Evolutionary conservation across 2,888 invertebrate species (phyloP).

Genomic region (Pecten maximus): DNA sequence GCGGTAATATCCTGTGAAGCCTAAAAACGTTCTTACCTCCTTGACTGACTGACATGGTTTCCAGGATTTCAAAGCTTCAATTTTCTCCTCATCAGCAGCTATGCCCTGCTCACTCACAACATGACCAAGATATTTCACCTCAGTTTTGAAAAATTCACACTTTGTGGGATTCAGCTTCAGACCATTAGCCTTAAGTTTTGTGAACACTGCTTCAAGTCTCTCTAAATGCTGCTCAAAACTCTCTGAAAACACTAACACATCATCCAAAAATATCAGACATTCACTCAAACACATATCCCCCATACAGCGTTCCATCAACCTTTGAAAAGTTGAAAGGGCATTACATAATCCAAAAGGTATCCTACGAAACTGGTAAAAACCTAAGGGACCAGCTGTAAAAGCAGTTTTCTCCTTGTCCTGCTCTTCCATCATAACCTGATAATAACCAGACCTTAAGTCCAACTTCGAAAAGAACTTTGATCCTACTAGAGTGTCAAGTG

Average conservation of each 20-base stretch:
- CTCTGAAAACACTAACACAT: constrained; percentile 45
- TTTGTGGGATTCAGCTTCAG: no score
- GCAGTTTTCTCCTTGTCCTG: constrained; percentile 51
- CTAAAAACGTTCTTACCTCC: constrained; percentile 46
- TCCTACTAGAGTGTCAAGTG: constrained; percentile 48
- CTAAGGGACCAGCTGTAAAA: constrained; percentile 48
- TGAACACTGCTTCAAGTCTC: no score
- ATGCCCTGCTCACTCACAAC: constrained; percentile 46
- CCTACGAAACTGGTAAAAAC: constrained; percentile 49
- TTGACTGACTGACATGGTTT: constrained; percentile 35
- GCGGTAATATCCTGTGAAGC: constrained; percentile 51
- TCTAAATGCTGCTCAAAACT: constrained; percentile 44
- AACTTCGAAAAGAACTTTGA: constrained; percentile 46
- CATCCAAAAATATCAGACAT: constrained; percentile 46
- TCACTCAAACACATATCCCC: constrained; percentile 39
- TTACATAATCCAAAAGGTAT: constrained; percentile 53
- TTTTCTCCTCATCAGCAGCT: constrained; percentile 51
- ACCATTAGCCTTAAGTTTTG: background rate
- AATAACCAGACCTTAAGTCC: constrained; percentile 47
- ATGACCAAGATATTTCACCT: constrained; percentile 48
- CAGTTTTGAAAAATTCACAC: constrained; percentile 47
- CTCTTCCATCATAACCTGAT: constrained; percentile 51
- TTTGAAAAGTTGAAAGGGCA: constrained; percentile 54
- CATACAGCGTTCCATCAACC: constrained; percentile 50
- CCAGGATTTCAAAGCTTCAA: no score